Percentiles rank a stretch among this genome's conserved stretches.
phyloP scores from a whole-genome alignment of 2,888 invertebrate species.

The Ennomos fuscantarius region DNA sequence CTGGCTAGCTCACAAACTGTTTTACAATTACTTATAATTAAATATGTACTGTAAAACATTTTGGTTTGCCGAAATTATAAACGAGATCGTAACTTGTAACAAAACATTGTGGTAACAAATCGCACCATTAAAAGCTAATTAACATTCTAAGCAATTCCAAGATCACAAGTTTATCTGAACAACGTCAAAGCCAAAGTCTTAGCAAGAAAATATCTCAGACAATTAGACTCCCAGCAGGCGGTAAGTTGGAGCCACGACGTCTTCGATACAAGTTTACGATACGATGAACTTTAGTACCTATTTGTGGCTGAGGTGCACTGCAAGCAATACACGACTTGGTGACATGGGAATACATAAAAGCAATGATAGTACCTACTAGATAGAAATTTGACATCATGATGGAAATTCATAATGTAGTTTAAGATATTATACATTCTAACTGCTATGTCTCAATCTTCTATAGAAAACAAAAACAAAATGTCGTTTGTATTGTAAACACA shows the following conservation, averaged over 20 bases:
- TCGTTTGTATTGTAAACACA: too few relatives aligned
- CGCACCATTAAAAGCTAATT: conserved; percentile 24
- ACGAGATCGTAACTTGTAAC: conserved; percentile 16
- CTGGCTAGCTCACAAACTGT: too few relatives aligned
- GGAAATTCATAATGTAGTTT: too few relatives aligned
- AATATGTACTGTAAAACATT: too few relatives aligned
- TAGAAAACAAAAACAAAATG: too few relatives aligned
- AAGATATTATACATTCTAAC: too few relatives aligned
- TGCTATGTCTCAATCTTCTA: too few relatives aligned
- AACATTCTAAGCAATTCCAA: conserved; percentile 24
- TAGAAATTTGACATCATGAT: too few relatives aligned
- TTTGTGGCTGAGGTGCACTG: conserved; percentile 22
- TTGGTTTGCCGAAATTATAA: background rate
- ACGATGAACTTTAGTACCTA: conserved; percentile 26
- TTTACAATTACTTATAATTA: too few relatives aligned
- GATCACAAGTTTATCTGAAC: conserved; percentile 27
- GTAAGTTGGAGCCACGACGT: conserved; percentile 33
- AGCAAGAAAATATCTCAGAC: conserved; percentile 51
- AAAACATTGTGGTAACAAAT: conserved; percentile 20
- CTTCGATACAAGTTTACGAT: conserved; percentile 14
- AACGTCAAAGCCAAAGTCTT: conserved; percentile 32
- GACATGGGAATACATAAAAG: background rate
- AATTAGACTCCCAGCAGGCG: conserved; percentile 51
- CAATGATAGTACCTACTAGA: too few relatives aligned
- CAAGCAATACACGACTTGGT: conserved; percentile 21